Evolutionary conservation across 1,140 invertebrate species (phyloP).

Genomic region (Muscidifurax raptorellus): DNA sequence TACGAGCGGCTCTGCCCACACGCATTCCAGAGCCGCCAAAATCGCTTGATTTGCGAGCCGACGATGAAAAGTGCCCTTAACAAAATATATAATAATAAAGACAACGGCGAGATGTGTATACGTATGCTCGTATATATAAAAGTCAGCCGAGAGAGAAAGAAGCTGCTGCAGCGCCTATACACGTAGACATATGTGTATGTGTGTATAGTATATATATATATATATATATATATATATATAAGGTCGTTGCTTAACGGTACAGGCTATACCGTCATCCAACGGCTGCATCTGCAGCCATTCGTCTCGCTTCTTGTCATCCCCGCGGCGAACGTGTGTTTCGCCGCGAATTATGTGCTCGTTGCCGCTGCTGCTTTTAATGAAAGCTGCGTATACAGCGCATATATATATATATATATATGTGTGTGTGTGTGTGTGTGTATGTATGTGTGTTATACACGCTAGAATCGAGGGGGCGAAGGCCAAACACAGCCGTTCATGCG

Average conservation of each 20-base stretch:
- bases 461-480: constrained; percentile 60
- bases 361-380: constrained; percentile 57
- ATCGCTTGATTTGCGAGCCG: constrained; percentile 19
- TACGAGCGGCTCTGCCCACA: constrained; percentile 9
- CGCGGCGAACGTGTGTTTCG: constrained; percentile 31
- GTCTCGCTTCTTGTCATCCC: constrained; percentile 36
- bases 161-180: neutral
- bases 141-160: constrained; percentile 6
- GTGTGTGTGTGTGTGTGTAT: too few species aligned
- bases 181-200: neutral
- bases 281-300: neutral
- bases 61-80: neutral
- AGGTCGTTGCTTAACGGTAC: constrained; percentile 48
- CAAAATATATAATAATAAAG: neutral
- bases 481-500: neutral
- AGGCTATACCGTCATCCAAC: constrained; percentile 23
- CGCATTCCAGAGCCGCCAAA: neutral
- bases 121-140: neutral
- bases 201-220: neutral
- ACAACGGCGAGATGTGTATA: too few species aligned
- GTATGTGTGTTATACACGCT: too few species aligned
- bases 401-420: too few species aligned
- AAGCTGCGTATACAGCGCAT: constrained; percentile 20
- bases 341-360: constrained; percentile 38
- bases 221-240: neutral